phyloP scores from a whole-genome alignment of 2,888 invertebrate species.

The Brachyopa scutellaris region DNA sequence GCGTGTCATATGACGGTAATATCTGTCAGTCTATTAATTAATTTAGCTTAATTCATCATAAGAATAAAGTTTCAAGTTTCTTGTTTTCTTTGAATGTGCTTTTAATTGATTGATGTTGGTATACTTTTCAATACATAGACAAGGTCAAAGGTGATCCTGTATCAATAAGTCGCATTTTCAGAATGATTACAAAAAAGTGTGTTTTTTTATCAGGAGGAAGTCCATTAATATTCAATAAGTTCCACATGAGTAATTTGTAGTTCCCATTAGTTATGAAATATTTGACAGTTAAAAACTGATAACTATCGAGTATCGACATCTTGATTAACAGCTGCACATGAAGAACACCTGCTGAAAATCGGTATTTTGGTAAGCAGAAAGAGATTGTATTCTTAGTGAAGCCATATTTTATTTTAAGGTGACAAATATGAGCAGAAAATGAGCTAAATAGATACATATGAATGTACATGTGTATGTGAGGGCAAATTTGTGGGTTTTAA shows the following conservation, averaged over 20 bases:
- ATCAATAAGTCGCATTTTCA: background rate
- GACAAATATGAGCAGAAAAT: too few relatives aligned
- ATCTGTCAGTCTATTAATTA: slow-evolving; percentile 1
- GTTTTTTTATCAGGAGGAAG: background rate
- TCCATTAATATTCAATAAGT: background rate
- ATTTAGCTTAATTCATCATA: slow-evolving; percentile 11
- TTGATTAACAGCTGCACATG: slow-evolving; percentile 12
- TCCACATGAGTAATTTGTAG: slow-evolving; percentile 4
- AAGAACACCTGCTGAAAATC: slow-evolving; percentile 24
- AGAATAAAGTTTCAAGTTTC: background rate
- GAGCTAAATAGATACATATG: too few relatives aligned
- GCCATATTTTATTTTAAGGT: too few relatives aligned
- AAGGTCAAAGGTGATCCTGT: slow-evolving; percentile 1
- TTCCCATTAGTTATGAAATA: background rate
- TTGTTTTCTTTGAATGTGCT: background rate
- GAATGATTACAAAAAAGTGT: background rate
- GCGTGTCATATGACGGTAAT: background rate
- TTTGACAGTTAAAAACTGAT: background rate
- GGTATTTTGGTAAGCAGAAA: too few relatives aligned
- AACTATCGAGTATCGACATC: background rate
- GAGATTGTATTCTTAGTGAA: too few relatives aligned
- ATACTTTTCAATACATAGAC: background rate
- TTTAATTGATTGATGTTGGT: slow-evolving; percentile 28
- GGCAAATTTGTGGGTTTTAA: too few relatives aligned
- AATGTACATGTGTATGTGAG: too few relatives aligned